Conservation (phyloP, 2,113 vertebrate genomes). For the Rattus norvegicus region DNA sequence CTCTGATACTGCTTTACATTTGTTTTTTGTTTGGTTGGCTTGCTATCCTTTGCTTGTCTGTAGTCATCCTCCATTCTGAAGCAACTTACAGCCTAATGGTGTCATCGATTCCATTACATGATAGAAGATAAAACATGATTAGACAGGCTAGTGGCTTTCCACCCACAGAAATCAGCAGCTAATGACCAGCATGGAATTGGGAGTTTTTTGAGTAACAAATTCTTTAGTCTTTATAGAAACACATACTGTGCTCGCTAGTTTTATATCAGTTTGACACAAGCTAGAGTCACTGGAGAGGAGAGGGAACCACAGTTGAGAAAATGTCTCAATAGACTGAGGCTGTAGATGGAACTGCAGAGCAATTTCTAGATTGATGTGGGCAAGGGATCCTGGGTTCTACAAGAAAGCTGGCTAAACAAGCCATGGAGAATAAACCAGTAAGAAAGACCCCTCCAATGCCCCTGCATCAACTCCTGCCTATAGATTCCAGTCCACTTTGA, state of each 20-base stretch:
- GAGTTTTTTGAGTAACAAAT: fast-evolving
- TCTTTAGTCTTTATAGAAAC: neutral
- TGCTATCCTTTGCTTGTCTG: neutral
- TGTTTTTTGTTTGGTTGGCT: neutral
- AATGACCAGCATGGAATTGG: fast-evolving
- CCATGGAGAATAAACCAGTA: neutral
- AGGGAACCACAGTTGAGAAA: neutral
- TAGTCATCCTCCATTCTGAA: neutral
- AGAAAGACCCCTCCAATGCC: neutral
- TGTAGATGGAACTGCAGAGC: neutral
- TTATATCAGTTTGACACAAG: neutral
- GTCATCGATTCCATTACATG: neutral
- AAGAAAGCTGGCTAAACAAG: neutral
- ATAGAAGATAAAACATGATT: neutral
- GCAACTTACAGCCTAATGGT: neutral
- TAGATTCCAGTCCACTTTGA: neutral
- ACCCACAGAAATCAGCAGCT: neutral
- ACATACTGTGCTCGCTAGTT: neutral
- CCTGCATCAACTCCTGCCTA: neutral
- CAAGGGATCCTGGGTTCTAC: neutral
- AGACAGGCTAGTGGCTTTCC: neutral
- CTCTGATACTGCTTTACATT: neutral
- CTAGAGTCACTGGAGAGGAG: neutral
- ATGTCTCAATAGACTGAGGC: neutral
- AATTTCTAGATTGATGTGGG: neutral